phyloP scores from a whole-genome alignment of 2,888 invertebrate genomes.

The Apamea sordens region DNA sequence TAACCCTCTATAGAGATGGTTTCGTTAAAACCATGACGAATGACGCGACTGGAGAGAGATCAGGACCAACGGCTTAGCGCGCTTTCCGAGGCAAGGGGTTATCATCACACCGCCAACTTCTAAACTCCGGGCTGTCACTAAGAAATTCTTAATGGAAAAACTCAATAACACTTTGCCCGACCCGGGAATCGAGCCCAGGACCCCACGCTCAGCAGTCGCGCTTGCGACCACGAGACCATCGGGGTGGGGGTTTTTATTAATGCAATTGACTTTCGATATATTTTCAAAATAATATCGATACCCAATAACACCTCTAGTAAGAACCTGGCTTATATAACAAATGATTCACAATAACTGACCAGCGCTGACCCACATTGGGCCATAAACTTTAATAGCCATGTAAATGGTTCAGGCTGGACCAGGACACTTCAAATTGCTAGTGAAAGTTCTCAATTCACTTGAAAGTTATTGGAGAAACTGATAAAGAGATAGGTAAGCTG shows the following conservation, averaged over 20 bases:
- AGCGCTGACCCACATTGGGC: slow-evolving; percentile 43
- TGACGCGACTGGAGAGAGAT: no score
- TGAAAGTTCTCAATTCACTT: slow-evolving; percentile 38
- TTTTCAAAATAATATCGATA: slow-evolving; percentile 1
- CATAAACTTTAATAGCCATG: slow-evolving; percentile 36
- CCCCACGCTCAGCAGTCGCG: no score
- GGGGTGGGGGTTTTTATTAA: not conserved
- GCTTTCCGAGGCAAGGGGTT: no score
- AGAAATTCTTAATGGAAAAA: no score
- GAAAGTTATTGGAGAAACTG: not conserved
- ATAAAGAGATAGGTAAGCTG: not conserved
- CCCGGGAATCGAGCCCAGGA: no score
- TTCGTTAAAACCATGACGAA: not conserved
- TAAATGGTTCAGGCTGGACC: slow-evolving; percentile 37
- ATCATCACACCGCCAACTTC: no score
- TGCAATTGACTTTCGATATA: not conserved
- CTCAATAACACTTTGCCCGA: no score
- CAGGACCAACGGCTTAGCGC: no score
- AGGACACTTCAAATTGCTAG: slow-evolving; percentile 23
- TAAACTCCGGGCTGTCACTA: no score
- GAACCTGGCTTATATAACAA: slow-evolving; percentile 55
- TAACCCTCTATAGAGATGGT: not conserved
- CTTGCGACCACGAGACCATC: no score
- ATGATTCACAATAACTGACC: slow-evolving; percentile 55
- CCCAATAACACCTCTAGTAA: slow-evolving; percentile 44